These are phyloP conservation scores for Ammodytes marinus DNA, from an alignment of 2,113 vertebrate genomes.

Conservation along the genomic window DNA sequence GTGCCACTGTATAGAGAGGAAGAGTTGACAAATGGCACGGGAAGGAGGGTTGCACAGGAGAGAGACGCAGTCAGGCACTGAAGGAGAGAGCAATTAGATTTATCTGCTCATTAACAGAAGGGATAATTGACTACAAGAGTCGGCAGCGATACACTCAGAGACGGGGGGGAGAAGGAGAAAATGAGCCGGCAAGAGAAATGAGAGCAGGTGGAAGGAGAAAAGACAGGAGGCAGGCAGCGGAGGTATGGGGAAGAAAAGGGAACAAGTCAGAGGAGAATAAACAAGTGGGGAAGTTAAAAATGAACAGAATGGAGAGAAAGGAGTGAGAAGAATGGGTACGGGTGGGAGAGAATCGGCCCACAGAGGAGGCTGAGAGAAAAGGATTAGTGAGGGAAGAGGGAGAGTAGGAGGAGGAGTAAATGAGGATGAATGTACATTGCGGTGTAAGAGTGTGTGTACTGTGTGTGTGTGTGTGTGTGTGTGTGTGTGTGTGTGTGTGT, in stretches of 20 bases:
- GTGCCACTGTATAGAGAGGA: conserved; percentile 19
- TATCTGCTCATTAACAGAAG: conserved; percentile 85
- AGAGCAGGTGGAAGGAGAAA: conserved; percentile 74
- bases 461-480: conserved; percentile 31
- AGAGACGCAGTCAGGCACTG: conserved; percentile 70
- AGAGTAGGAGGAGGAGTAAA: conserved; percentile 65
- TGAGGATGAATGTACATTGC: conserved; percentile 74
- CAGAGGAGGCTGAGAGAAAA: conserved; percentile 60
- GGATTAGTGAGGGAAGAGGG: conserved; percentile 61
- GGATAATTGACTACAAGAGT: conserved; percentile 85
- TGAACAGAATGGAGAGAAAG: conserved; percentile 59
- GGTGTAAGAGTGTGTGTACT: conserved; percentile 27
- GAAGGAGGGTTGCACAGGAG: conserved; percentile 58
- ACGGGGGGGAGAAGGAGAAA: conserved; percentile 67
- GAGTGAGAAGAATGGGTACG: conserved; percentile 28
- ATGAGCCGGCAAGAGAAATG: conserved; percentile 65
- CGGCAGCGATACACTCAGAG: conserved; percentile 76
- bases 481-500: background rate
- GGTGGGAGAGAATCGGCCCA: conserved; percentile 49
- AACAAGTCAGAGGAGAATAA: conserved; percentile 68
- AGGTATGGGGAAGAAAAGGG: conserved; percentile 61
- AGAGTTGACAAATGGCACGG: conserved; percentile 58
- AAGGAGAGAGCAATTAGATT: conserved; percentile 85
- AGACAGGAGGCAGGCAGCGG: conserved; percentile 51
- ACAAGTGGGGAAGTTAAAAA: conserved; percentile 69